These are phyloP conservation scores for Halcyon smyrnensis DNA, from an alignment of 2,797 vertebrate species.

Conservation along the genomic window DNA sequence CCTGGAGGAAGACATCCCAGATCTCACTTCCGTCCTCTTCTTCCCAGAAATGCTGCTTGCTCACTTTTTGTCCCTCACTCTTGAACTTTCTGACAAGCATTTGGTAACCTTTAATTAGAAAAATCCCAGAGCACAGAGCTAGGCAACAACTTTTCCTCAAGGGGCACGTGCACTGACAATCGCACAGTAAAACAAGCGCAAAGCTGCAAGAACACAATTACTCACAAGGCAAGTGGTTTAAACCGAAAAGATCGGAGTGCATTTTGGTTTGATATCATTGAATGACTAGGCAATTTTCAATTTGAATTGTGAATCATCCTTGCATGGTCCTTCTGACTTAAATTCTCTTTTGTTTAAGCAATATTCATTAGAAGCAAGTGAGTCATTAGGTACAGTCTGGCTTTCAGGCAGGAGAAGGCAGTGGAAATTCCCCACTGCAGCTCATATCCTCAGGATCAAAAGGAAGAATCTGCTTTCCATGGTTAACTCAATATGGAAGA, in stretches of 20 bases:
- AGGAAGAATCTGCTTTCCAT: not conserved
- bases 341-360: not conserved
- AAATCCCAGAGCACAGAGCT: not conserved
- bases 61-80: not conserved
- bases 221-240: not conserved
- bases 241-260: not conserved
- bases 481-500: not conserved
- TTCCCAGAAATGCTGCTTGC: not conserved
- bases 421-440: slow-evolving; percentile 8
- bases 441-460: not conserved
- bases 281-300: not conserved
- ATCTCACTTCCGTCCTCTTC: not conserved
- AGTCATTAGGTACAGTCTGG: not conserved
- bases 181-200: not conserved
- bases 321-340: not conserved
- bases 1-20: not conserved
- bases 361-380: not conserved
- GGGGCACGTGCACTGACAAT: not conserved
- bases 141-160: not conserved
- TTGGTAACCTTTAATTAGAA: not conserved
- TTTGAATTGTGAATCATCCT: slow-evolving; percentile 10
- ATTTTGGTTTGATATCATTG: not conserved
- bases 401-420: not conserved
- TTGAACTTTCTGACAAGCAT: not conserved
- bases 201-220: not conserved